A percentile compares a stretch with the other conserved stretches of the same genome.
These are phyloP conservation scores for Toxotes lorentzi DNA, from an alignment of 2,797 vertebrate genomes.

Conservation along the genomic window DNA sequence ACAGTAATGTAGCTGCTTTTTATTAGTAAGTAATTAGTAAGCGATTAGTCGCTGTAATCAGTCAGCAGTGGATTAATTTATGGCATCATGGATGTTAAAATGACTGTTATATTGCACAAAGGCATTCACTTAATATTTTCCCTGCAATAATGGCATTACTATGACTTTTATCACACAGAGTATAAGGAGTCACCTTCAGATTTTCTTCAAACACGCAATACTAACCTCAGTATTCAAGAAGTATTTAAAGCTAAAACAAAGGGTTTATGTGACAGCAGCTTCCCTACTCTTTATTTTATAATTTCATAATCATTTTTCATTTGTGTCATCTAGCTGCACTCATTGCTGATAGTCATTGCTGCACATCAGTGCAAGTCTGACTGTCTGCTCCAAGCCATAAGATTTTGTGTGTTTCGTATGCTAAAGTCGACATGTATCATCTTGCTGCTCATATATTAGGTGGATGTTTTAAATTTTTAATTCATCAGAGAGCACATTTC, in stretches of 20 bases:
- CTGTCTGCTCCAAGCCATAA: not conserved
- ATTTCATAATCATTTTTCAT: not conserved
- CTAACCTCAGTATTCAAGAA: too few species aligned
- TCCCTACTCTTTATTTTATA: not conserved
- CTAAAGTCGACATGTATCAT: not conserved
- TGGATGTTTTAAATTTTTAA: not conserved
- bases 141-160: too few species aligned
- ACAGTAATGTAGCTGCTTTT: too few species aligned
- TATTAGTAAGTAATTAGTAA: too few species aligned
- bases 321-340: not conserved
- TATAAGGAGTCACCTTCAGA: not conserved
- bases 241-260: not conserved
- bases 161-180: not conserved
- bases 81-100: not conserved
- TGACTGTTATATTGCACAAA: too few species aligned
- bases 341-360: not conserved
- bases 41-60: too few species aligned
- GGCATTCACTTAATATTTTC: too few species aligned
- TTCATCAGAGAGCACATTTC: not conserved
- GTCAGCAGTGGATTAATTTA: not conserved
- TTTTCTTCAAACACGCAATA: not conserved
- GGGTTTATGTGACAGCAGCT: not conserved
- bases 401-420: not conserved
- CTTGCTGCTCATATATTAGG: not conserved
- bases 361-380: too few species aligned